phyloP scores from a whole-genome alignment of 1,140 invertebrate species.

The Mercenaria mercenaria region DNA sequence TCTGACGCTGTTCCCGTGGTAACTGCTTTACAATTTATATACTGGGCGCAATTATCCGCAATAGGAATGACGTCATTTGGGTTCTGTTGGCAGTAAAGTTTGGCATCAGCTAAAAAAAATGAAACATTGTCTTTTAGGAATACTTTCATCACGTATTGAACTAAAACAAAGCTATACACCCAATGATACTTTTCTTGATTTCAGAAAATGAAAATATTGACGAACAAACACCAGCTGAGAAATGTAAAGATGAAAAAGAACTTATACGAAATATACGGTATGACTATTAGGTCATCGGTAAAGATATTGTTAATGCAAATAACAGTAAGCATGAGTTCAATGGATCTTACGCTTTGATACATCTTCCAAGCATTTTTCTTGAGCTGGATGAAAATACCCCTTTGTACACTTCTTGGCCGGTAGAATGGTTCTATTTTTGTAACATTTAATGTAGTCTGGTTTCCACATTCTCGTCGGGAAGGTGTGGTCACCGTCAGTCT shows the following conservation, averaged over 20 bases:
- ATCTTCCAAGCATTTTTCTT: conserved; percentile 51
- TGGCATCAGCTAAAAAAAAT: conserved; percentile 63
- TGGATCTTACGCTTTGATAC: neutral
- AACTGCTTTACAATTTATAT: conserved; percentile 41
- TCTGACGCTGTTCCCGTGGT: conserved; percentile 23
- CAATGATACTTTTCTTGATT: too few species aligned
- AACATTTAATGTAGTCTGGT: conserved; percentile 53
- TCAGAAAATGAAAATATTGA: too few species aligned
- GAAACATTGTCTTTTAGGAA: too few species aligned
- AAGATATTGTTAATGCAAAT: too few species aligned
- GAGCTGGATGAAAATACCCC: conserved; percentile 58
- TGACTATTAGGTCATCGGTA: too few species aligned
- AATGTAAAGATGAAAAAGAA: too few species aligned
- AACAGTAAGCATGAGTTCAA: too few species aligned
- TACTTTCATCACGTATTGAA: too few species aligned
- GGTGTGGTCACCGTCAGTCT: conserved; percentile 64
- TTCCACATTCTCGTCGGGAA: conserved; percentile 23
- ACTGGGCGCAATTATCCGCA: conserved; percentile 46
- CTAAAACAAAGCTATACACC: too few species aligned
- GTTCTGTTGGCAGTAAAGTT: conserved; percentile 43
- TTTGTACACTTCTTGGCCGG: conserved; percentile 56
- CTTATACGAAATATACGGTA: too few species aligned
- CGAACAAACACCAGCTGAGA: too few species aligned
- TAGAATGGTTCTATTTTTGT: conserved; percentile 67
- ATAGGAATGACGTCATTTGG: conserved; percentile 15